Conservation (phyloP, 2,797 vertebrate species). For the Lepus oiostolus region DNA sequence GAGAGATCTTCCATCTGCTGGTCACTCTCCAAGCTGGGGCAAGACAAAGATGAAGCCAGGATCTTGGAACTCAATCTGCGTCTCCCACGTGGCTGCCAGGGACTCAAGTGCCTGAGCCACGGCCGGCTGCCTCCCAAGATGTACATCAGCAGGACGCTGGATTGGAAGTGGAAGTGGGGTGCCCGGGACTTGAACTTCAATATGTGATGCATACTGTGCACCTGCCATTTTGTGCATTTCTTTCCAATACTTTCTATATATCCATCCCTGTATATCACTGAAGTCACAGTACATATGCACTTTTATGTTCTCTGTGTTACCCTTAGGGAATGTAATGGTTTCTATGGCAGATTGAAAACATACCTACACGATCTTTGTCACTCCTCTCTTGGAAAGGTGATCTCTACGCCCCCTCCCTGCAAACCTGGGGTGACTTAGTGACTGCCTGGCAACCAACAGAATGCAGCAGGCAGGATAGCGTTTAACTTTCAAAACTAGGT, state of each 20-base stretch:
- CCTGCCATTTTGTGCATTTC: not conserved
- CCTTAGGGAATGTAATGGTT: not conserved
- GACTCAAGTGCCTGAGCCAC: too few species aligned
- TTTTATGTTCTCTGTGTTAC: not conserved
- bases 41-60: too few species aligned
- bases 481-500: constrained; percentile 22
- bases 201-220: too few species aligned
- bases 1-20: too few species aligned
- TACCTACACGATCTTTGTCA: constrained; percentile 12
- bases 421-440: not conserved
- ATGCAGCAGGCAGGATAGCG: not conserved
- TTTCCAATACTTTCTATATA: not conserved
- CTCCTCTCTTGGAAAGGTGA: not conserved
- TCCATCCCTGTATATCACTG: not conserved
- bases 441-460: not conserved
- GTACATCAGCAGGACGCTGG: too few species aligned
- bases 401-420: not conserved
- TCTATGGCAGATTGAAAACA: not conserved
- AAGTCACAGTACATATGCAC: not conserved
- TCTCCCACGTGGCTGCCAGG: too few species aligned
- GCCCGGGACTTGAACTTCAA: too few species aligned
- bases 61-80: too few species aligned
- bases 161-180: too few species aligned
- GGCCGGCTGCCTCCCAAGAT: too few species aligned
- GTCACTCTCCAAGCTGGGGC: too few species aligned